phyloP scores from a whole-genome alignment of 2,888 invertebrate species.

The Pristionchus maxplancki region DNA sequence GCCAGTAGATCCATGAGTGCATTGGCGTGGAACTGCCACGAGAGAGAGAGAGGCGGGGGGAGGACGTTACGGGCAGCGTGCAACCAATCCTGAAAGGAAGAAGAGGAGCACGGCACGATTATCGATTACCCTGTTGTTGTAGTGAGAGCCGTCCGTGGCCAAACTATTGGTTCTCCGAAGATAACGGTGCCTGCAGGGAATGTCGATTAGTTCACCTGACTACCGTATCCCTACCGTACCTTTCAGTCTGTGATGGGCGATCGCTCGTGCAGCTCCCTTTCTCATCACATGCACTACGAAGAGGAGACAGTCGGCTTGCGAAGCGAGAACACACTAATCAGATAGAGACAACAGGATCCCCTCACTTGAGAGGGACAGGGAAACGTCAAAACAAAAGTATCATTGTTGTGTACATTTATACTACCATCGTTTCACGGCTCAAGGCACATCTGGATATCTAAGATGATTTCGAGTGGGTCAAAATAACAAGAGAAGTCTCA shows the following conservation, averaged over 20 bases:
- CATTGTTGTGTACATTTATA: no score
- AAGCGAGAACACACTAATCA: constrained; percentile 85
- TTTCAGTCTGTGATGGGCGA: constrained; percentile 83
- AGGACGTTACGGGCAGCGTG: constrained; percentile 96
- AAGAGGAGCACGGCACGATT: constrained; percentile 80
- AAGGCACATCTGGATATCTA: no score
- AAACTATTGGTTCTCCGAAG: constrained; percentile 94
- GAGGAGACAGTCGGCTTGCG: constrained; percentile 93
- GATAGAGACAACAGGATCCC: no score
- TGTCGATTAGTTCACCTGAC: neutral
- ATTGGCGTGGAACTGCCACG: constrained; percentile 89
- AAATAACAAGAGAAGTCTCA: no score
- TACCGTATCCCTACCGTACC: constrained; percentile 60
- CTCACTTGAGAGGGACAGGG: no score
- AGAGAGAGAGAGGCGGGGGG: constrained; percentile 94
- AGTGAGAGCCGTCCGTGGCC: constrained; percentile 87
- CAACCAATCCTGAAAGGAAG: constrained; percentile 81
- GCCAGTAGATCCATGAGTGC: constrained; percentile 88
- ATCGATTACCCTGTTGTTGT: constrained; percentile 83
- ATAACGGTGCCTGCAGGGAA: constrained; percentile 79
- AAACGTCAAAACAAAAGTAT: no score
- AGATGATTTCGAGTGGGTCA: no score
- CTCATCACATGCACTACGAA: constrained; percentile 97
- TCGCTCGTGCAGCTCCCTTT: constrained; percentile 86
- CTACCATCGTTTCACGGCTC: no score